phyloP scores from a whole-genome alignment of 92 coral and sea anemone species.

The Paramuricea clavata region DNA sequence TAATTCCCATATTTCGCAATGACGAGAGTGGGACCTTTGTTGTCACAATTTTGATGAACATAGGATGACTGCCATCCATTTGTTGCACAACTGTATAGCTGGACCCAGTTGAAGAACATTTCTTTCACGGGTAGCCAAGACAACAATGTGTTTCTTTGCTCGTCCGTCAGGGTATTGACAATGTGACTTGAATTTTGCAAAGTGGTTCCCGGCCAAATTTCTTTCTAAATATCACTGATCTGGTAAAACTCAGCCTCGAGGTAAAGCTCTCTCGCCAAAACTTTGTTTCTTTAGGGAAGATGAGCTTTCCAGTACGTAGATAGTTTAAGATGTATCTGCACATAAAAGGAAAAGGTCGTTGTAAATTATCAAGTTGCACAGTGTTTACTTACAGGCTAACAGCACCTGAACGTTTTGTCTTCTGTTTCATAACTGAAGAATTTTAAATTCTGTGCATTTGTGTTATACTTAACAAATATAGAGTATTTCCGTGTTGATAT shows the following conservation, averaged over 20 bases:
- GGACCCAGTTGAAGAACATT: not conserved
- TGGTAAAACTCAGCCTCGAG: conserved; percentile 83
- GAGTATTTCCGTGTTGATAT: no score
- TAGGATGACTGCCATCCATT: conserved; percentile 37
- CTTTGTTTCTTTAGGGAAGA: conserved; percentile 64
- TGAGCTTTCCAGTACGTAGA: conserved; percentile 72
- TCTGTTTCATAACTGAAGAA: no score
- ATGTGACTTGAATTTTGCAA: conserved; percentile 14
- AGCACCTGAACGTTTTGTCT: no score
- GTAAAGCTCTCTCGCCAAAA: conserved; percentile 57
- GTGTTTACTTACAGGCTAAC: no score
- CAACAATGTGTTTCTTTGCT: conserved; percentile 43
- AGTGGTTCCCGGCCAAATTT: conserved; percentile 23
- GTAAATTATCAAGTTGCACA: no score
- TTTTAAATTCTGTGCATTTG: no score
- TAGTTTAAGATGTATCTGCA: conserved; percentile 67
- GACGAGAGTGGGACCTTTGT: conserved; percentile 59
- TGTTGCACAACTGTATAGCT: conserved; percentile 45
- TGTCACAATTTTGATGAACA: conserved; percentile 69
- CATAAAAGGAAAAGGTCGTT: no score
- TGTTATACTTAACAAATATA: no score
- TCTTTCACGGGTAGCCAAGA: conserved; percentile 51
- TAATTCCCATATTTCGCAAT: conserved; percentile 40
- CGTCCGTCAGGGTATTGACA: conserved; percentile 15
- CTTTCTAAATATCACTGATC: conserved; percentile 65